Conservation (phyloP, 2,888 invertebrate species). For the Neelides folsomi region DNA sequence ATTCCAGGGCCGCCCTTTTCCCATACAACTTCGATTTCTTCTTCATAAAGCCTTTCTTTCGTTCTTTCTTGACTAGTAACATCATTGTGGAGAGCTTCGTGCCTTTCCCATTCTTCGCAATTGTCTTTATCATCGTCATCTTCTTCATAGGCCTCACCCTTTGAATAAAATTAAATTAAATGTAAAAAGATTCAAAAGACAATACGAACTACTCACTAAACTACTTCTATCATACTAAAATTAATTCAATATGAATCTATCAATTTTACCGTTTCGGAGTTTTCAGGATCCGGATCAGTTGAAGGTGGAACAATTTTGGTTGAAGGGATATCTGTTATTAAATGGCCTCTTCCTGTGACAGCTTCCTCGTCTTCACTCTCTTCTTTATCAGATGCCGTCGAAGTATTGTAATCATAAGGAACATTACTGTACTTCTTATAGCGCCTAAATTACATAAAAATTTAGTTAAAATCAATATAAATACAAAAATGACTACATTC, state of each 20-base stretch:
- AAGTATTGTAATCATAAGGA: conserved; percentile 36
- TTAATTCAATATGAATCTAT: no score
- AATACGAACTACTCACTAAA: no score
- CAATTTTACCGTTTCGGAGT: conserved; percentile 12
- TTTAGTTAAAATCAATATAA: neutral
- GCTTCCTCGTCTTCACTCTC: conserved; percentile 22
- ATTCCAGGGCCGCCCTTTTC: conserved; percentile 47
- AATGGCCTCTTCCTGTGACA: conserved; percentile 12
- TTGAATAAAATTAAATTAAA: no score
- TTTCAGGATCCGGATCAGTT: conserved; percentile 9
- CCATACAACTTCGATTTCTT: conserved; percentile 42
- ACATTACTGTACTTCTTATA: conserved; percentile 40
- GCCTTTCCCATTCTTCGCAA: conserved; percentile 44
- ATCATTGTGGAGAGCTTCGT: conserved; percentile 43
- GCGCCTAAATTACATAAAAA: conserved; percentile 17
- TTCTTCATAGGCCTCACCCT: conserved; percentile 18
- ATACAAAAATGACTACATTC: neutral
- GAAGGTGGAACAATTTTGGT: neutral
- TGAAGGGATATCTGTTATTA: neutral
- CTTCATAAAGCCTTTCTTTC: conserved; percentile 41
- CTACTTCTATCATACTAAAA: no score
- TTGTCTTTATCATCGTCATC: conserved; percentile 38
- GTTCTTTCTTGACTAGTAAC: conserved; percentile 39
- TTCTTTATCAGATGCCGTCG: conserved; percentile 2
- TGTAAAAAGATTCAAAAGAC: no score